Percentiles rank a stretch among this genome's conserved stretches.
These are phyloP conservation scores for Aplochiton taeniatus DNA, from an alignment of 2,797 vertebrate species.

Conservation along the genomic window DNA sequence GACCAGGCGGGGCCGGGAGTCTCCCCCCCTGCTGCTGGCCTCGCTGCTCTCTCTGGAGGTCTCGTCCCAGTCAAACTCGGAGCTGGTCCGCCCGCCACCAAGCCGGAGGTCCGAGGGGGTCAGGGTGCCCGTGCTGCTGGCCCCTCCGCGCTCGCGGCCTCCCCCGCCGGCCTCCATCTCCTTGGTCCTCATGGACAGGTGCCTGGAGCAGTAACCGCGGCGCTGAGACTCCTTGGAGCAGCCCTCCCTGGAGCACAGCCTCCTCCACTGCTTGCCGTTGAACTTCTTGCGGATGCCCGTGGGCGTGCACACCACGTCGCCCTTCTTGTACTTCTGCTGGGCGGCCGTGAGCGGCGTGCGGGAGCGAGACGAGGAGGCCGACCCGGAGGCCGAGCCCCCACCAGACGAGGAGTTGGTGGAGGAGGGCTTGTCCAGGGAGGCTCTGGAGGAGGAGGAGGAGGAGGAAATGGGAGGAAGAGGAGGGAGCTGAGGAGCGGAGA, in stretches of 20 bases:
- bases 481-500: constrained; percentile 68
- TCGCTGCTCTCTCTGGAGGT: constrained; percentile 89
- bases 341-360: constrained; percentile 87
- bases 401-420: constrained; percentile 43
- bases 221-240: constrained; percentile 94
- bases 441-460: constrained; percentile 63
- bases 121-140: constrained; percentile 88
- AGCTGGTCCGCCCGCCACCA: constrained; percentile 77
- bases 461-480: constrained; percentile 73
- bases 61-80: constrained; percentile 92
- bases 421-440: constrained; percentile 78
- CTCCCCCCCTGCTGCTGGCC: constrained; percentile 87
- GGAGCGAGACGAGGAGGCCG: constrained; percentile 78
- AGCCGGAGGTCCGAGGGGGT: constrained; percentile 85
- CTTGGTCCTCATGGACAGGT: constrained; percentile 95
- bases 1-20: constrained; percentile 87
- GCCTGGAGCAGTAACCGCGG: constrained; percentile 90
- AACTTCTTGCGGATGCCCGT: constrained; percentile 94
- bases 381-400: constrained; percentile 54
- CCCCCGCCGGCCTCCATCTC: constrained; percentile 89
- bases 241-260: constrained; percentile 88
- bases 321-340: constrained; percentile 95
- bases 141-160: constrained; percentile 77
- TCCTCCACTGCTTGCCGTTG: constrained; percentile 92
- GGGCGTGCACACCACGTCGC: constrained; percentile 92